phyloP scores from a whole-genome alignment of 1,140 invertebrate species.

The Ctenoplectra terminalis region DNA sequence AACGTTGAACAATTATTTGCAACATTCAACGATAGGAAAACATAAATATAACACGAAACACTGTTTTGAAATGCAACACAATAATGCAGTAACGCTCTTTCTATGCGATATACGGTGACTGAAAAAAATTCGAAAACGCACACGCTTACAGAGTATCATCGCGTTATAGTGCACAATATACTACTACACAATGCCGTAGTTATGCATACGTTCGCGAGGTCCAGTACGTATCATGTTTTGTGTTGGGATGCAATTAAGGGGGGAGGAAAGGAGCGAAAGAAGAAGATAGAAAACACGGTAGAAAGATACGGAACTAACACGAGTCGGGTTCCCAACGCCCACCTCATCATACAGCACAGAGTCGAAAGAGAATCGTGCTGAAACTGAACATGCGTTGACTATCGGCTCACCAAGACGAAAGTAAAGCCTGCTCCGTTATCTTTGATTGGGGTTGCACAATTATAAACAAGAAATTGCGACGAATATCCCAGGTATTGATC shows the following conservation, averaged over 20 bases:
- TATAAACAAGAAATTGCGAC: background rate
- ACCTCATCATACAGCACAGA: conserved; percentile 40
- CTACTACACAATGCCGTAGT: conserved; percentile 5
- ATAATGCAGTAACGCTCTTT: background rate
- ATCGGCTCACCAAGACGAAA: conserved; percentile 13
- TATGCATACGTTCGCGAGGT: conserved; percentile 18
- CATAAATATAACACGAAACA: background rate
- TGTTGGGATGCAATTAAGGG: conserved; percentile 49
- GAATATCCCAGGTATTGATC: conserved; percentile 21
- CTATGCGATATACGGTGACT: background rate
- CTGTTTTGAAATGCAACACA: background rate
- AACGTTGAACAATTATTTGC: background rate
- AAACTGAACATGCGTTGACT: conserved; percentile 26
- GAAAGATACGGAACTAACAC: conserved; percentile 46
- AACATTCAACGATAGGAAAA: background rate
- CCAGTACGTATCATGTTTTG: conserved; percentile 36
- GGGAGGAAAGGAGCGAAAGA: conserved; percentile 29
- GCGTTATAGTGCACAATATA: too few relatives aligned
- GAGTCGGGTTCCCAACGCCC: conserved; percentile 47
- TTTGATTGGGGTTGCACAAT: background rate
- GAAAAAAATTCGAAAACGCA: background rate
- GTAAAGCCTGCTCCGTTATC: conserved; percentile 1
- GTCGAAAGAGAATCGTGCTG: conserved; percentile 43
- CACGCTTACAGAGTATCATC: background rate
- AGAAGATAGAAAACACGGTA: conserved; percentile 39